Conservation (phyloP, 2,797 vertebrate genomes). For the Micromesistius poutassou region DNA sequence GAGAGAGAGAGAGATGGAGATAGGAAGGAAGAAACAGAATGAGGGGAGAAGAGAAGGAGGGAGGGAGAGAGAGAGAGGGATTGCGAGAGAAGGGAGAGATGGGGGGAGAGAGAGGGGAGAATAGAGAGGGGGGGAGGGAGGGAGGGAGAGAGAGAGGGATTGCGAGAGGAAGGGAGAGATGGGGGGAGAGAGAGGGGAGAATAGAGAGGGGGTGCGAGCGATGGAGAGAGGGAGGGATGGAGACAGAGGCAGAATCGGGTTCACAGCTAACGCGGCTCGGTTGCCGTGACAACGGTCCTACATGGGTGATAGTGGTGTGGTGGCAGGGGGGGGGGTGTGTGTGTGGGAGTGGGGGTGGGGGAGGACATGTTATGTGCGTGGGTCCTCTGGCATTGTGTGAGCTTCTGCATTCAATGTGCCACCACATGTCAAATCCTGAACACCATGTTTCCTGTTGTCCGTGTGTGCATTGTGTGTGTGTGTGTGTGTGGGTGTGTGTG, state of each 20-base stretch:
- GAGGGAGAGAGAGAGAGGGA: no score
- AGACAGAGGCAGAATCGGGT: no score
- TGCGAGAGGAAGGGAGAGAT: neutral
- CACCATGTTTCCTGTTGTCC: neutral
- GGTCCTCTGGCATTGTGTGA: slow-evolving; percentile 37
- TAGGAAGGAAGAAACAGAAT: no score
- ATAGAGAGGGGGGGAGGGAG: neutral
- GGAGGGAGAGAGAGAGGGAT: neutral
- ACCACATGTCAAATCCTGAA: slow-evolving; percentile 22
- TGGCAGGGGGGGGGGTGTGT: neutral
- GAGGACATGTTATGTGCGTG: slow-evolving; percentile 10
- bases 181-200: no score
- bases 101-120: no score
- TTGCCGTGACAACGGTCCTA: slow-evolving; percentile 55
- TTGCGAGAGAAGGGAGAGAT: no score
- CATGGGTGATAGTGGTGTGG: slow-evolving; percentile 15
- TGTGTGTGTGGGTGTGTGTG: neutral
- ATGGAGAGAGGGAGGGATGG: no score
- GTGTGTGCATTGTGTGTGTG: no score
- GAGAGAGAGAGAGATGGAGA: neutral
- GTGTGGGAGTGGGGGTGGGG: neutral
- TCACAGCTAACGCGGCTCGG: slow-evolving; percentile 19
- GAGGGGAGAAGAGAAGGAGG: no score
- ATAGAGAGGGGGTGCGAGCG: no score
- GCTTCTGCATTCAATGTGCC: neutral